Percentiles rank a stretch among this genome's conserved stretches.
Evolutionary conservation across 2,113 vertebrate genomes (phyloP).

Genomic region (Amia ocellicauda): DNA sequence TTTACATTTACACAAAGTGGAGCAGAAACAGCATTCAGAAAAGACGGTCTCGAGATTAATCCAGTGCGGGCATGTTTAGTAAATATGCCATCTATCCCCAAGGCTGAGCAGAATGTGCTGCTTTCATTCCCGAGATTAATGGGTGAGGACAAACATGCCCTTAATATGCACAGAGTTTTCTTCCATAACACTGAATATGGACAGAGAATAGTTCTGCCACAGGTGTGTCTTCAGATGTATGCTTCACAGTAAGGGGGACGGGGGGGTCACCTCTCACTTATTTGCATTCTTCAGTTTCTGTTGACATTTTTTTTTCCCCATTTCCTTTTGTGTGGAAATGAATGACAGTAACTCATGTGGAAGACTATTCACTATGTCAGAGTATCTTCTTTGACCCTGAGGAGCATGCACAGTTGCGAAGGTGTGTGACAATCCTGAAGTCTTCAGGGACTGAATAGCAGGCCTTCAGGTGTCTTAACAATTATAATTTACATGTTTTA

Average conservation of each 20-base stretch:
- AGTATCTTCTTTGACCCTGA: not conserved
- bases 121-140: constrained; percentile 61
- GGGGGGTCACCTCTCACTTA: not conserved
- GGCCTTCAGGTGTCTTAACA: too few relatives aligned
- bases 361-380: not conserved
- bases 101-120: constrained; percentile 49
- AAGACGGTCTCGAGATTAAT: constrained; percentile 12
- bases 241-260: not conserved
- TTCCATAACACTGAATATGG: constrained; percentile 12
- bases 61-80: constrained; percentile 55
- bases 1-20: constrained; percentile 16
- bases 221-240: constrained; percentile 28
- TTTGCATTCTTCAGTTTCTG: constrained; percentile 15
- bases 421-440: too few relatives aligned
- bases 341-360: constrained; percentile 9
- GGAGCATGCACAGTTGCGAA: not conserved
- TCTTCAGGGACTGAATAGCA: too few relatives aligned
- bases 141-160: constrained; percentile 62
- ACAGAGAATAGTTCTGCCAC: constrained; percentile 13
- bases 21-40: constrained; percentile 9
- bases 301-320: not conserved
- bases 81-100: constrained; percentile 57
- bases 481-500: too few relatives aligned
- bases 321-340: constrained; percentile 7
- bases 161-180: constrained; percentile 44